Base-by-base conservation (phyloP, 1,140 invertebrate genomes). In the Samia ricini region DNA sequence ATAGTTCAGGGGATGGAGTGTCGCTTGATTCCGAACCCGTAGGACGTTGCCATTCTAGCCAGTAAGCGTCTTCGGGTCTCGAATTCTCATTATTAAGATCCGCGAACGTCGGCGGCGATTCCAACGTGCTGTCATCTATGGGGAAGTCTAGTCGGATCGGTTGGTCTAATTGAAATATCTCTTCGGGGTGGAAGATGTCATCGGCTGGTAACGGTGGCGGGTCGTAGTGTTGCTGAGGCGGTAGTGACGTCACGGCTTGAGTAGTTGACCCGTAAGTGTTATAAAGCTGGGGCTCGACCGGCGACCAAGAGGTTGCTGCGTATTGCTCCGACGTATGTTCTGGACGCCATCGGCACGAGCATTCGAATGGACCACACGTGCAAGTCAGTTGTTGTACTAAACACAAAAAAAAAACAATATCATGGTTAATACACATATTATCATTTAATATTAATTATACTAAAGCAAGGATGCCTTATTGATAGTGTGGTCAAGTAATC, bases 131-230 rank as follows among this genome's bases (percentile, higher is more conserved):
- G 66, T 85, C 85, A 72, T 81, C 85, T 60, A 83, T 78, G 24
- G 89, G 83, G 60, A 92, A 94, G 62, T 95, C 93, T 0, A 93
- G 86, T 68, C 94, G 90, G n/a, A 95, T 89, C 0, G 94, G 94
- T 76, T 95, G 94, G 64, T 95, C 94, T 36, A 95, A 75, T 77
- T 95, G 94, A 75, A 95, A 96, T 54, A 95, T 95, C 81, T 95
- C 94, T 75, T 95, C 94, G 0, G 94, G 94, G 70, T 95, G 94
- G 74, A 95, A 95, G n/a, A 95, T 90, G 69, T 95, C 94, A 7
- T 92, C 91, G 0, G 91, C 88, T 55, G 94, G 92, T 2, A 92
- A 83, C 0, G 91, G 81, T 36, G 69, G 73, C 0, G 82, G 74
- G 36, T 89, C 87, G 74, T 87, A 89, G 0, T 76, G 63, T 54